These are phyloP conservation scores for Reticulitermes speratus DNA, from an alignment of 1,140 invertebrate genomes.

Conservation along the genomic window DNA sequence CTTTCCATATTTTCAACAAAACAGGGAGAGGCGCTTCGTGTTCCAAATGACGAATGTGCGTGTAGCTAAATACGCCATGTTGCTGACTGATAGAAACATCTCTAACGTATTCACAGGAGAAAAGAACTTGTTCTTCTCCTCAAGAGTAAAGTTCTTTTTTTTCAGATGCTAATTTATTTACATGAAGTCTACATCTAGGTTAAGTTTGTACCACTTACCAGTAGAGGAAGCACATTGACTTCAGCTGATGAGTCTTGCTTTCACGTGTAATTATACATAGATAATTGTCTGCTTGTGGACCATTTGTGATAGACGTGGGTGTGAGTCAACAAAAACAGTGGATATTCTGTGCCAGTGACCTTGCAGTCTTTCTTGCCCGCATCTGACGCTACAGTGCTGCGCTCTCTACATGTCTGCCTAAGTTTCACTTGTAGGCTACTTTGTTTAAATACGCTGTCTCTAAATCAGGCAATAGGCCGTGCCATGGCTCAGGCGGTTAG, in stretches of 20 bases:
- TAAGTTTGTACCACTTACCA: background rate
- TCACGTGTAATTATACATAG: background rate
- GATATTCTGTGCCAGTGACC: background rate
- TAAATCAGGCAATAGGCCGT: too few relatives aligned
- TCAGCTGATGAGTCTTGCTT: background rate
- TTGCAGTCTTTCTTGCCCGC: background rate
- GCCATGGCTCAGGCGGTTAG: too few relatives aligned
- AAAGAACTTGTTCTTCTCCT: background rate
- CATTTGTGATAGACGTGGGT: background rate
- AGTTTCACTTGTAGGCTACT: too few relatives aligned
- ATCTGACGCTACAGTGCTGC: background rate
- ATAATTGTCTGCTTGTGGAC: background rate
- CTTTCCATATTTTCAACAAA: conserved; percentile 11
- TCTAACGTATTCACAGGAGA: background rate
- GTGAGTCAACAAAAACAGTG: background rate
- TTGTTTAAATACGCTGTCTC: too few relatives aligned
- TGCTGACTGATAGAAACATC: background rate
- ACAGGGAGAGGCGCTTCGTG: background rate
- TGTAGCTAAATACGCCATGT: background rate
- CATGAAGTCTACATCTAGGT: background rate
- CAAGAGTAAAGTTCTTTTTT: too few relatives aligned
- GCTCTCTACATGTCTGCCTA: too few relatives aligned
- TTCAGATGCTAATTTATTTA: background rate
- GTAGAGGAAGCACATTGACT: too few relatives aligned
- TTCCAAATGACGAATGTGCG: background rate